Evolutionary conservation across 2,113 vertebrate species (phyloP).

Genomic region (Cynopterus brachyotis): DNA sequence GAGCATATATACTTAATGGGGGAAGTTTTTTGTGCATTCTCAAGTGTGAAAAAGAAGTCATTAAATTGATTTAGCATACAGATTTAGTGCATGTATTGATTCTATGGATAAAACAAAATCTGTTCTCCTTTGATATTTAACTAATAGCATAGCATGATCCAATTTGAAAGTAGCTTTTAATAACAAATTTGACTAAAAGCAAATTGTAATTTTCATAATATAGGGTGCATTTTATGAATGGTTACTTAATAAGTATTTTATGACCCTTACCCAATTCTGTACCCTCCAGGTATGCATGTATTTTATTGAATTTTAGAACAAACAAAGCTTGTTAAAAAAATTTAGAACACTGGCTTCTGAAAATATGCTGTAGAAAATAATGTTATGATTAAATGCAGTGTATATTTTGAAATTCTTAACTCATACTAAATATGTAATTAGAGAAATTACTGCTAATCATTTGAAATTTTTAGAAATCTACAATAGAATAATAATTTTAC

Average conservation of each 20-base stretch:
- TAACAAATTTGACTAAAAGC: neutral
- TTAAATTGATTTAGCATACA: neutral
- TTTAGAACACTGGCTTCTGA: neutral
- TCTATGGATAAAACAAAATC: neutral
- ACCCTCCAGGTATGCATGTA: neutral
- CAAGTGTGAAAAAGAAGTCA: neutral
- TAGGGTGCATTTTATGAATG: neutral
- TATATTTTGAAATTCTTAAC: conserved; percentile 27
- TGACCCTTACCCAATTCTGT: neutral
- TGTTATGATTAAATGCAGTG: neutral
- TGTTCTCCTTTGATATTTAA: neutral
- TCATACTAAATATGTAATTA: neutral
- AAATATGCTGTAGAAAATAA: neutral
- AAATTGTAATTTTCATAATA: neutral
- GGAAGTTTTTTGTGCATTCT: neutral
- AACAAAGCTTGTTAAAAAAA: neutral
- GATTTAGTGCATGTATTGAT: neutral
- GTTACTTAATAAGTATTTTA: neutral
- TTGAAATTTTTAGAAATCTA: neutral
- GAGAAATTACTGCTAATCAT: neutral
- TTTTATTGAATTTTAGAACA: neutral
- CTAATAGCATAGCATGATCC: neutral
- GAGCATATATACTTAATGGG: neutral
- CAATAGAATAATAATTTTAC: conserved; percentile 16
- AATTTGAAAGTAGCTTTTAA: neutral